Conservation (phyloP, 2,113 vertebrate species). For the Halichoeres trimaculatus region DNA sequence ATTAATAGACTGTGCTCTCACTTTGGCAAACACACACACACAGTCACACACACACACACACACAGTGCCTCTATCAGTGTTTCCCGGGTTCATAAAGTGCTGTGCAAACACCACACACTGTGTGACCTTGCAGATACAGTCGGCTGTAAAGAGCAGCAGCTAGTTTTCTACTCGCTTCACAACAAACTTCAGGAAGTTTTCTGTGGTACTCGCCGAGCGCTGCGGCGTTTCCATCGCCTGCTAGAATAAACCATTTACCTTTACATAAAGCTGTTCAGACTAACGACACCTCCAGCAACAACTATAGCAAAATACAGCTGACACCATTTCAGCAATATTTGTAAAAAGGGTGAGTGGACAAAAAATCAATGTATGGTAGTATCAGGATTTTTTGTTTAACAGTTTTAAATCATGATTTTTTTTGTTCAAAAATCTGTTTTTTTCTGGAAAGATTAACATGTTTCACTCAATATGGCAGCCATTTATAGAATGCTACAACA, state of each 20-base stretch:
- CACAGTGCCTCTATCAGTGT: conserved; percentile 3
- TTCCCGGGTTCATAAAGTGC: conserved; percentile 51
- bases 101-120: conserved; percentile 41
- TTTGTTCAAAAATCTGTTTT: too few relatives aligned
- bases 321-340: not conserved
- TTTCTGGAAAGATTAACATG: too few relatives aligned
- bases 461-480: too few relatives aligned
- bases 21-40: conserved; percentile 16
- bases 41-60: conserved; percentile 26
- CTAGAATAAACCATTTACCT: not conserved
- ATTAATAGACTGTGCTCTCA: conserved; percentile 53
- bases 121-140: conserved; percentile 49
- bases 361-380: too few relatives aligned
- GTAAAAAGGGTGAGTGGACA: too few relatives aligned
- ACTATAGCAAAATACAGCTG: not conserved
- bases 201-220: not conserved
- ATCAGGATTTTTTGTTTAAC: too few relatives aligned
- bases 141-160: conserved; percentile 10
- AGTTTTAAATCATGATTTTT: too few relatives aligned
- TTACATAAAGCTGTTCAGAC: too few relatives aligned
- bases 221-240: not conserved
- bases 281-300: not conserved
- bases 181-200: not conserved
- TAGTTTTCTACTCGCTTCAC: not conserved
- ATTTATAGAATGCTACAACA: too few relatives aligned